Base-by-base conservation (phyloP, 37 sponge, comb jelly and placozoan genomes). In the Axinella damicornis region DNA sequence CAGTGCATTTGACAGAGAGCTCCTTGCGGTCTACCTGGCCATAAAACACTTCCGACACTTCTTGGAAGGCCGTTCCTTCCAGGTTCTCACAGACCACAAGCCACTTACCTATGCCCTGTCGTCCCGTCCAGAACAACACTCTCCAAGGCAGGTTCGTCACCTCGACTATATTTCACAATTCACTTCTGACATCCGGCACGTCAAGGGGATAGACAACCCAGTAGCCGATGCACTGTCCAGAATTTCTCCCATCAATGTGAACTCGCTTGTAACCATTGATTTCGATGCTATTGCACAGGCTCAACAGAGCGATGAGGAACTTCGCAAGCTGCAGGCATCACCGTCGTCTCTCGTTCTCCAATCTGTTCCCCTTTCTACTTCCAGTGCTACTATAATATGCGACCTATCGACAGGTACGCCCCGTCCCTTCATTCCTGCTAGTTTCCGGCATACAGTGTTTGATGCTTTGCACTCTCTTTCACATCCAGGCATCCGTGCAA, bases 1-100 rank as follows among this genome's bases (percentile, higher is more conserved):
- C 65, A 90, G 86, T 52, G 53, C 91, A 69, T 89, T 89, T 34
- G 90, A 84, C 74, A 65, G 80, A 22, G 90, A 89, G 53, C 69
- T 89, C 18, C 74, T 91, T 12, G 87, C 83, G 5, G 60, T 76
- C 0, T 91, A 83, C 65, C 74, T 83, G 53, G 65, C 92, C 14
- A 77, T 83, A 60, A 86, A 78, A 56, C 83, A 86, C 24, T 86
- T 86, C 31, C 57, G 87, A 0, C 77, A 82, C 56, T 82, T 81
- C 38, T 40, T 88, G 21, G 89, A 88, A 82, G 83, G 89, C 31
- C 57, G 88, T 0, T 32, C 20, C 14, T 86, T 78, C 37, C 80
- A 79, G 37, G 21, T 86, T 20, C 65, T 86, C 38, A 87, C 76
- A 2, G 87, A 86, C 63, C 79, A 86, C 77, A 88, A 88, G 33